These are phyloP conservation scores for Stenurella melanura DNA, from an alignment of 2,888 invertebrate species.

Conservation along the genomic window DNA sequence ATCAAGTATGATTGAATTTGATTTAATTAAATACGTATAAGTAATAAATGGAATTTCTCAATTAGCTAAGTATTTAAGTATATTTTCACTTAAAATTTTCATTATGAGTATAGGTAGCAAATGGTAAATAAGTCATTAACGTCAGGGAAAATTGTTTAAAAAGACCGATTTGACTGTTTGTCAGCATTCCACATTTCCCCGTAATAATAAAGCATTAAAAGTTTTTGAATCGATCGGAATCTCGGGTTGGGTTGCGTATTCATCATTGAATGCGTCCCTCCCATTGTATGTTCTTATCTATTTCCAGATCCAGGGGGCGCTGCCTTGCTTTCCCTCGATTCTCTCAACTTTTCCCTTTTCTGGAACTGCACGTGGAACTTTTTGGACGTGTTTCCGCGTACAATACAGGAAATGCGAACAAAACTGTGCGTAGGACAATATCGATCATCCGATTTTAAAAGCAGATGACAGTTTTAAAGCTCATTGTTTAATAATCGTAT, in stretches of 20 bases:
- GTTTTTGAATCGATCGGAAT: constrained; percentile 51
- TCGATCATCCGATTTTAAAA: constrained; percentile 39
- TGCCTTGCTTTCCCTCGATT: constrained; percentile 42
- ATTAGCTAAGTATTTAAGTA: not conserved
- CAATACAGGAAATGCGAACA: constrained; percentile 34
- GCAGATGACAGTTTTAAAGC: constrained; percentile 29
- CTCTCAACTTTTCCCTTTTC: constrained; percentile 37
- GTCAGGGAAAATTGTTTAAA: not conserved
- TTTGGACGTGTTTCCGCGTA: constrained; percentile 52
- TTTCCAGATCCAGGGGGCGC: constrained; percentile 53
- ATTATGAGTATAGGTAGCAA: not conserved
- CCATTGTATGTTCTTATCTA: constrained; percentile 62
- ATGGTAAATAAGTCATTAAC: not conserved
- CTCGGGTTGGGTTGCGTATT: constrained; percentile 55
- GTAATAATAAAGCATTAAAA: constrained; percentile 59
- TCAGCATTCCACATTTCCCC: constrained; percentile 40
- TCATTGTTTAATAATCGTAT: constrained; percentile 40
- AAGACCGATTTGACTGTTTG: constrained; percentile 24
- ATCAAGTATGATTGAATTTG: too few species aligned
- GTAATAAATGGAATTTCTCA: not conserved
- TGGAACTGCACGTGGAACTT: constrained; percentile 48
- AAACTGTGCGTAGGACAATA: constrained; percentile 33
- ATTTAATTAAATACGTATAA: too few species aligned
- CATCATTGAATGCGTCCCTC: constrained; percentile 58
- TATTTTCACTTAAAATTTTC: not conserved